phyloP scores from a whole-genome alignment of 2,888 invertebrate genomes.

The Iselma pallidipennis region DNA sequence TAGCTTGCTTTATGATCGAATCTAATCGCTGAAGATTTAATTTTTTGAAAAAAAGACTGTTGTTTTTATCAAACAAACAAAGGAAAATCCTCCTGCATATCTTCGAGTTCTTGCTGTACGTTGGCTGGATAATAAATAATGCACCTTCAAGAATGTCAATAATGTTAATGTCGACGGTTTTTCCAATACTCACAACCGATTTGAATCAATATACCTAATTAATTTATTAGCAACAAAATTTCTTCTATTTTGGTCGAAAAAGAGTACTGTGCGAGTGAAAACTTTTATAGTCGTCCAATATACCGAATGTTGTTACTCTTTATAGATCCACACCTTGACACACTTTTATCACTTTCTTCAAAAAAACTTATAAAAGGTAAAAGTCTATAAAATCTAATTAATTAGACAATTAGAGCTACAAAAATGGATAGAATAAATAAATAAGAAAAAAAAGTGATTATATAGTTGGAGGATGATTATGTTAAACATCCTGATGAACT shows the following conservation, averaged over 20 bases:
- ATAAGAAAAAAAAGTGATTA: neutral
- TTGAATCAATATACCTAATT: too few relatives aligned
- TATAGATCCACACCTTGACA: conserved; percentile 38
- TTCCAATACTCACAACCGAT: too few relatives aligned
- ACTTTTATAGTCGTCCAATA: conserved; percentile 33
- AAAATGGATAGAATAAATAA: too few relatives aligned
- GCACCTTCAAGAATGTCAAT: neutral
- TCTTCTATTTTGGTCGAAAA: neutral
- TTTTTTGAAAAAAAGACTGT: neutral
- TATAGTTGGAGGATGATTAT: too few relatives aligned
- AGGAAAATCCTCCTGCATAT: neutral
- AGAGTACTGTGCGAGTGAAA: conserved; percentile 27
- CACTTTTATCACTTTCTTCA: conserved; percentile 38
- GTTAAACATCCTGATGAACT: too few relatives aligned
- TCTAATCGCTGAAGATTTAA: neutral
- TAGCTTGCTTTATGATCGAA: neutral
- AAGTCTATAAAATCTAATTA: neutral
- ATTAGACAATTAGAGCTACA: neutral
- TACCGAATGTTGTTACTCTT: conserved; percentile 35
- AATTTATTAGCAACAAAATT: too few relatives aligned
- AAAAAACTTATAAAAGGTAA: conserved; percentile 2
- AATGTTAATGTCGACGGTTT: too few relatives aligned
- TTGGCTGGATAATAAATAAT: neutral
- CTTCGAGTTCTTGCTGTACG: neutral
- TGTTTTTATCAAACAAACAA: neutral